Evolutionary conservation across 2,797 vertebrate genomes (phyloP).

Genomic region (Falco peregrinus): DNA sequence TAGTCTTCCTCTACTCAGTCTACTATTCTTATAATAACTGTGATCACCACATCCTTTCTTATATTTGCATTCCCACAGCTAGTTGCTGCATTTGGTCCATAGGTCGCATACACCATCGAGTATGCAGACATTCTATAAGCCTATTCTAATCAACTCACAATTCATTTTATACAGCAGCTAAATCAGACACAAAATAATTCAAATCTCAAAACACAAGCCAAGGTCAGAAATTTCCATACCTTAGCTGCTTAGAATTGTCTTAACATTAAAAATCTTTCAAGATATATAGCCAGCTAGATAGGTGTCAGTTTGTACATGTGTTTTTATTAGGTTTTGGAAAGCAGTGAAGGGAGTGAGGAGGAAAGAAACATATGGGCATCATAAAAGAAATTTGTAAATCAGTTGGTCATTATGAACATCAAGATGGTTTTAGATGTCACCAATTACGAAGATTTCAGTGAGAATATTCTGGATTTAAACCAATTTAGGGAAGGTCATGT

Average conservation of each 20-base stretch:
- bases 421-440: neutral
- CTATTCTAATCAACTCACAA: neutral
- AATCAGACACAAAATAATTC: conserved; percentile 8
- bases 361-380: neutral
- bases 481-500: neutral
- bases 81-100: neutral
- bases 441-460: neutral
- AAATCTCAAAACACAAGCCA: neutral
- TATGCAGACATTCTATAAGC: neutral
- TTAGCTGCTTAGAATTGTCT: neutral
- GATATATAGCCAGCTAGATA: neutral
- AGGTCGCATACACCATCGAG: neutral
- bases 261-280: neutral
- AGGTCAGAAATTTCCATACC: neutral
- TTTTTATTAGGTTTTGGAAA: neutral
- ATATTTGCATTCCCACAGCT: neutral
- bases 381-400: neutral
- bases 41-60: neutral
- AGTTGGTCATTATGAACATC: neutral
- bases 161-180: neutral
- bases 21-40: neutral
- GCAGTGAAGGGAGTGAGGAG: neutral
- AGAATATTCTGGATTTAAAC: neutral
- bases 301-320: neutral
- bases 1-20: neutral